phyloP scores from a whole-genome alignment of 37 sponge, comb jelly and placozoan species.

The Theonella swinhoei region DNA sequence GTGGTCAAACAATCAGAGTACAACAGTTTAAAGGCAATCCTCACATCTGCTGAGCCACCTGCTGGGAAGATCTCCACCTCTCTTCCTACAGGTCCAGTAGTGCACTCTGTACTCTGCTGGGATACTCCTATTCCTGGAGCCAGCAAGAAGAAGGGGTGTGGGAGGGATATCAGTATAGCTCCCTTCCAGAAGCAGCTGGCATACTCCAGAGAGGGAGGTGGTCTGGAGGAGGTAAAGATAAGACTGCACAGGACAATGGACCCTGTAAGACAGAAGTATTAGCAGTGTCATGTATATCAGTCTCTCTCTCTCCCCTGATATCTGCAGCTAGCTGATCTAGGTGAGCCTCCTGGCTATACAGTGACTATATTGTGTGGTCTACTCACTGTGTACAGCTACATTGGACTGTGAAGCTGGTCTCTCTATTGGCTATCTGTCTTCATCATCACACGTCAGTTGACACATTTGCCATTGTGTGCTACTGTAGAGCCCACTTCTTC shows the following conservation, averaged over 20 bases:
- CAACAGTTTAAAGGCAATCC: slow-evolving; percentile 58
- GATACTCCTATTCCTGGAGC: no score
- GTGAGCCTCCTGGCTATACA: not conserved
- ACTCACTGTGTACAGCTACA: not conserved
- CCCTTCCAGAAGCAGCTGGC: slow-evolving; percentile 54
- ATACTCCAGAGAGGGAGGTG: not conserved
- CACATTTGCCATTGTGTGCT: no score
- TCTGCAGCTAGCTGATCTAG: not conserved
- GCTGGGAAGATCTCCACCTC: no score
- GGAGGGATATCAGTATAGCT: no score
- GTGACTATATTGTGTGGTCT: no score
- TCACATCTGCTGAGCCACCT: not conserved
- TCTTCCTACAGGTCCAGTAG: no score
- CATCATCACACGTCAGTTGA: no score
- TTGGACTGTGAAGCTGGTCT: not conserved
- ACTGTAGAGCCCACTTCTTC: not conserved
- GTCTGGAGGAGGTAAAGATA: not conserved
- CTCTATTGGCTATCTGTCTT: no score
- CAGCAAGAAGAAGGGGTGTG: no score
- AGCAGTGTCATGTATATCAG: not conserved
- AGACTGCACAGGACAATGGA: not conserved
- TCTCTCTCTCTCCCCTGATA: not conserved
- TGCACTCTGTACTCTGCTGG: no score
- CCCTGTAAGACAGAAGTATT: slow-evolving; percentile 16
- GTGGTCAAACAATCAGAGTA: slow-evolving; percentile 53